These are phyloP conservation scores for Dryobates pubescens DNA, from an alignment of 2,797 vertebrate species.

Conservation along the genomic window DNA sequence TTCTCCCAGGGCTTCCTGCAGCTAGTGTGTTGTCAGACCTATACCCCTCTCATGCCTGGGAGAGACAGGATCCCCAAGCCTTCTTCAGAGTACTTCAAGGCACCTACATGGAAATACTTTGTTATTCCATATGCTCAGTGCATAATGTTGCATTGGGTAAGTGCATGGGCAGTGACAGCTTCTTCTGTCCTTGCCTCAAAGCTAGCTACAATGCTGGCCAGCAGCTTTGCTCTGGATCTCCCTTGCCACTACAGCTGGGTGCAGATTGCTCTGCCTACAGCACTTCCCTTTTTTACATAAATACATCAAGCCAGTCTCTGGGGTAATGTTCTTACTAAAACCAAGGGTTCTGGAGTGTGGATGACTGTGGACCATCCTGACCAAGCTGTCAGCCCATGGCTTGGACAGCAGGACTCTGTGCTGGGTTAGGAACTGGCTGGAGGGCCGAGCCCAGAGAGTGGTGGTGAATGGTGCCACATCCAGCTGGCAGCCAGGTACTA, in stretches of 20 bases:
- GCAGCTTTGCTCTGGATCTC: neutral
- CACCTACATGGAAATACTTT: neutral
- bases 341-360: neutral
- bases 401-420: no score
- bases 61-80: neutral
- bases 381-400: no score
- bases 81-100: neutral
- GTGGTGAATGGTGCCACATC: no score
- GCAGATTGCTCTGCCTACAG: neutral
- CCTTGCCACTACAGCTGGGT: neutral
- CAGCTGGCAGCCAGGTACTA: no score
- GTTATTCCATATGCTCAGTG: rapidly evolving
- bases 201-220: no score
- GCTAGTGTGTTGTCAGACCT: neutral
- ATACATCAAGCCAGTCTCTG: neutral
- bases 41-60: neutral
- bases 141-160: neutral
- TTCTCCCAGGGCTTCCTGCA: neutral
- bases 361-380: neutral
- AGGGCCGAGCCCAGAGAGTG: no score
- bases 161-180: neutral
- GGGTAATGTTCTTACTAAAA: neutral
- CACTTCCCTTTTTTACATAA: neutral
- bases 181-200: neutral
- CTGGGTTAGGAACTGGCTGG: no score